A percentile compares a stretch with the other conserved stretches of the same genome.
Evolutionary conservation across 2,113 vertebrate species (phyloP).

Genomic region (Ramphastos sulfuratus): DNA sequence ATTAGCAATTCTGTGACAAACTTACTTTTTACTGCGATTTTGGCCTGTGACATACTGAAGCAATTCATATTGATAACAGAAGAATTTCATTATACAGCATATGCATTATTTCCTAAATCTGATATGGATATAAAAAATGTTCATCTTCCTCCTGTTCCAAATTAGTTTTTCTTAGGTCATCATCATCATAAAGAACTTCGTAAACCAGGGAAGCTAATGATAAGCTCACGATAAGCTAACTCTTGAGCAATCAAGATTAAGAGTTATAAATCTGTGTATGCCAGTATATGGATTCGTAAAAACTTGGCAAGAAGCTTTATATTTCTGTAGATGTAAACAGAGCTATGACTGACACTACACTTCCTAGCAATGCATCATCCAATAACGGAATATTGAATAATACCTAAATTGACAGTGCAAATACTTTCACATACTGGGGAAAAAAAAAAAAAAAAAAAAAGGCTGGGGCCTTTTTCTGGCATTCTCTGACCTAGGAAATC

Average conservation of each 20-base stretch:
- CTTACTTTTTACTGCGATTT: no score
- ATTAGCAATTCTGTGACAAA: background rate
- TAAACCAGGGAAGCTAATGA: background rate
- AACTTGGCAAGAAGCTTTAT: background rate
- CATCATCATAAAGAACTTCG: background rate
- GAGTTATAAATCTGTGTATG: background rate
- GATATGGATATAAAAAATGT: background rate
- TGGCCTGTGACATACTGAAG: background rate
- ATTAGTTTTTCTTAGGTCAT: background rate
- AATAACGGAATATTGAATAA: background rate
- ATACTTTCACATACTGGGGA: background rate
- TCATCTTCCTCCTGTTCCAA: background rate
- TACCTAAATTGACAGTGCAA: background rate
- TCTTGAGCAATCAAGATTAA: background rate
- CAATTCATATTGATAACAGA: background rate
- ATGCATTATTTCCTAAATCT: background rate
- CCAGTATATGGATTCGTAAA: background rate
- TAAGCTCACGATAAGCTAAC: background rate
- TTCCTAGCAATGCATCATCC: background rate
- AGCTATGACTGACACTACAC: background rate
- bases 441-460: background rate
- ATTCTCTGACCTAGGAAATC: background rate
- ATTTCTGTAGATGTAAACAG: background rate
- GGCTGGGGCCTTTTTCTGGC: no score
- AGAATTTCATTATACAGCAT: background rate